Conservation (phyloP, 2,888 invertebrate species). For the Diaprepes abbreviatus region DNA sequence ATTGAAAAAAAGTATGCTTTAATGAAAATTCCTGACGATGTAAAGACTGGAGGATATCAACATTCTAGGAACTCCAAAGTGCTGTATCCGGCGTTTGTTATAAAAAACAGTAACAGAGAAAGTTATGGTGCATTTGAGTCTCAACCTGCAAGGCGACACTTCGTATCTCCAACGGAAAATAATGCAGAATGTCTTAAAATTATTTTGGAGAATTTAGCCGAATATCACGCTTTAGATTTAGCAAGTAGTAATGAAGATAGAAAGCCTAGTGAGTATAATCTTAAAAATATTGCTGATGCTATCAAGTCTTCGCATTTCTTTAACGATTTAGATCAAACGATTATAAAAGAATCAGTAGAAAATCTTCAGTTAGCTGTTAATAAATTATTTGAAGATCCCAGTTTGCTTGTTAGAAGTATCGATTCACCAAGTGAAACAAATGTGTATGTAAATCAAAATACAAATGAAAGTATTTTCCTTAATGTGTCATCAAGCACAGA, state of each 20-base stretch:
- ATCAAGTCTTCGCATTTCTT: not conserved
- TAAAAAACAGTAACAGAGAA: not conserved
- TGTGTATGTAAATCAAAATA: not conserved
- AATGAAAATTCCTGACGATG: no score
- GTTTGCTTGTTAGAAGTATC: constrained; percentile 1
- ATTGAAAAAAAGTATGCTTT: no score
- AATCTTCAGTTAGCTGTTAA: not conserved
- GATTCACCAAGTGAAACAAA: not conserved
- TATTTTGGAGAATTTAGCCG: constrained; percentile 8
- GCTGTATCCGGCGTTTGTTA: not conserved
- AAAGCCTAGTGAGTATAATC: not conserved
- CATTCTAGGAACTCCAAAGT: not conserved
- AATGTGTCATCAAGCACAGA: not conserved
- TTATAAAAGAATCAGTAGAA: not conserved
- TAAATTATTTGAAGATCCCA: not conserved
- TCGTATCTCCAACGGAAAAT: not conserved
- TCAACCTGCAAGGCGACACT: not conserved
- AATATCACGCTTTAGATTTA: not conserved
- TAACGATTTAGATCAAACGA: not conserved
- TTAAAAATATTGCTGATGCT: not conserved
- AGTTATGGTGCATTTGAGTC: constrained; percentile 7
- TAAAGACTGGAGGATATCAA: no score
- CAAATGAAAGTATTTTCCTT: not conserved
- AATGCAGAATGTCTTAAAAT: constrained; percentile 2
- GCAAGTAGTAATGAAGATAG: not conserved